These are phyloP conservation scores for Taurulus bubalis DNA, from an alignment of 2,113 vertebrate genomes.

Conservation along the genomic window DNA sequence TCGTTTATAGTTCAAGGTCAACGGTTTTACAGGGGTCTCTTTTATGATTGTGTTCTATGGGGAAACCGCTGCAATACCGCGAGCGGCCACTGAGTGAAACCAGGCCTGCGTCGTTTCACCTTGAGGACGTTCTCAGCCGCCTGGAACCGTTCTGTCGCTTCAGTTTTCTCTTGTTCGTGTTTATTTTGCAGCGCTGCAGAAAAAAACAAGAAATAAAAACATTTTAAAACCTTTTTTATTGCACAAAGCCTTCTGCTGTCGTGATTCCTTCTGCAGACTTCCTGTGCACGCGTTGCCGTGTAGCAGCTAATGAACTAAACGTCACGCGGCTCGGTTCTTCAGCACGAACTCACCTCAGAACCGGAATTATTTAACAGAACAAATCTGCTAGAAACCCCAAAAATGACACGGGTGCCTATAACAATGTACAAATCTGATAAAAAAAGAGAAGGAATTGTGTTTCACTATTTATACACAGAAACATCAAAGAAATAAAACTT, in stretches of 20 bases:
- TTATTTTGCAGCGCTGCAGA: conserved; percentile 75
- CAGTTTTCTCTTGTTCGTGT: conserved; percentile 81
- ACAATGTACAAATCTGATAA: not conserved
- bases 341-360: no score
- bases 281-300: not conserved
- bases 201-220: not conserved
- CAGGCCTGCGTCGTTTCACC: conserved; percentile 37
- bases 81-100: not conserved
- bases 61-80: not conserved
- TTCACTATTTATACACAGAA: not conserved
- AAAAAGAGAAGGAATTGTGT: no score
- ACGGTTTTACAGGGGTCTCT: not conserved
- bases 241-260: not conserved
- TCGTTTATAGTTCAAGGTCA: not conserved
- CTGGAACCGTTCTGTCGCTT: conserved; percentile 78
- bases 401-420: not conserved
- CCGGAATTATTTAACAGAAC: no score
- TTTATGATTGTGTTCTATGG: not conserved
- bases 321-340: no score
- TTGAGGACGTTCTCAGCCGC: conserved; percentile 72
- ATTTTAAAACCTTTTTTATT: not conserved
- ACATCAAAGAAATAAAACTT: not conserved
- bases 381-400: not conserved
- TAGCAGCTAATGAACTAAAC: not conserved
- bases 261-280: not conserved